Evolutionary conservation across 2,888 invertebrate genomes (phyloP), one percentile per base, ranked within the genome.

Genomic region (Epistrophella euchroma): DNA sequence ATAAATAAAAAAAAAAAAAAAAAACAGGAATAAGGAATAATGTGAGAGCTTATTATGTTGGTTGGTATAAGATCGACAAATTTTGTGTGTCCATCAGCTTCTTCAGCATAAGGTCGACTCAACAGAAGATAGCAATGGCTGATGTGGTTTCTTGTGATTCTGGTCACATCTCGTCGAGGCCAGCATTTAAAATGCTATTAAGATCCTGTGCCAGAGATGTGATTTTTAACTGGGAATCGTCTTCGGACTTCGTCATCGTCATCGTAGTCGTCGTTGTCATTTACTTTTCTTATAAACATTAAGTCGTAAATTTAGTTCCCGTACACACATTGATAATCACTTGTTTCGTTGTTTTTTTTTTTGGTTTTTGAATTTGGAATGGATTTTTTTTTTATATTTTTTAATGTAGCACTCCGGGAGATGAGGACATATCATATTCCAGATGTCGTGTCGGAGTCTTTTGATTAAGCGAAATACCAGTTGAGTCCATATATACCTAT

Each of bases 151-250:
- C 19, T 85, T 81, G 70, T 47, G 73, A 85, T 81, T 80, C 85
- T 73, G 76, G 85, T 85, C 85, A 85, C 85, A 85, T 85, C 81
- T 50, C 60, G 56, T 47, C 32, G 85, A 77, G 68, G 76, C 76
- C 85, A 68, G 85, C 85, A 73, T 85, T 85, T 85, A 85, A 85
- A 85, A 85, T 76, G 85, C 85, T 77, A 85, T 85, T 85, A 85
- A 85, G 85, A 85, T 85, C 85, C 85, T 85, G 68, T 25, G 80
- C 76, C 55, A 37, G 71, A 80, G 80, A 85, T 85, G 85, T 85
- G 81, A 76, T 64, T 77, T 62, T 68, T 10, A 47, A 66, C 47
- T 66, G 28, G 72, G 60, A 58, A 55, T 72, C 58, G 13, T 74
- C 71, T 55, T 73, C 43, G 35, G 55, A 50, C 71, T 7, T 66